Conservation (phyloP, 2,888 invertebrate genomes). For the Abscondita cerata region DNA sequence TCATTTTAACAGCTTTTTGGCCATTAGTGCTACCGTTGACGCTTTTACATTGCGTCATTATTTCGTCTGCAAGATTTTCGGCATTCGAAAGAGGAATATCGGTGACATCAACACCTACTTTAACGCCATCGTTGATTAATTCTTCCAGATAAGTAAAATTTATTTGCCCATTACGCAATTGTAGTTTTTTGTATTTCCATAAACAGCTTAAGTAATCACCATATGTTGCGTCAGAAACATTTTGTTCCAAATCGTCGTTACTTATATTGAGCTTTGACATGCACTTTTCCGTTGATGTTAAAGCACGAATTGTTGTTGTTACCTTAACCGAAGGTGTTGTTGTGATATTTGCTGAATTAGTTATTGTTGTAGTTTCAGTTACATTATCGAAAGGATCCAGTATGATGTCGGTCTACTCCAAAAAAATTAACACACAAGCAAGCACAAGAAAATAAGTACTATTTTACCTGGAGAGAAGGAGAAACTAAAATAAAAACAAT, state of each 20-base stretch:
- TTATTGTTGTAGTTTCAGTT: not conserved
- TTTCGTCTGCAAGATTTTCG: constrained; percentile 2
- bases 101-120: constrained; percentile 4
- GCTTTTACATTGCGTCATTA: constrained; percentile 9
- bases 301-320: not conserved
- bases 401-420: not conserved
- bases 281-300: not conserved
- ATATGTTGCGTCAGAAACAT: not conserved
- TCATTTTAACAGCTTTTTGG: constrained; percentile 12
- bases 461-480: not conserved
- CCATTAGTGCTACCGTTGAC: constrained; percentile 14
- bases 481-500: not conserved
- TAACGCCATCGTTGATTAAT: constrained; percentile 7
- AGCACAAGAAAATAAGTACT: too few relatives aligned
- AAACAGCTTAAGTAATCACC: constrained; percentile 5
- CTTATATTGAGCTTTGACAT: not conserved
- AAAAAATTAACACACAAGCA: too few relatives aligned
- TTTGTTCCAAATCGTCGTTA: not conserved
- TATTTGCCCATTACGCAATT: not conserved
- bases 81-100: constrained; percentile 13
- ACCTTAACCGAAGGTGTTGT: not conserved
- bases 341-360: not conserved
- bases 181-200: constrained; percentile 16
- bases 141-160: constrained; percentile 8
- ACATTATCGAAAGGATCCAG: not conserved